phyloP scores from a whole-genome alignment of 2,888 invertebrate species.

The Yponomeuta plumbellus region DNA sequence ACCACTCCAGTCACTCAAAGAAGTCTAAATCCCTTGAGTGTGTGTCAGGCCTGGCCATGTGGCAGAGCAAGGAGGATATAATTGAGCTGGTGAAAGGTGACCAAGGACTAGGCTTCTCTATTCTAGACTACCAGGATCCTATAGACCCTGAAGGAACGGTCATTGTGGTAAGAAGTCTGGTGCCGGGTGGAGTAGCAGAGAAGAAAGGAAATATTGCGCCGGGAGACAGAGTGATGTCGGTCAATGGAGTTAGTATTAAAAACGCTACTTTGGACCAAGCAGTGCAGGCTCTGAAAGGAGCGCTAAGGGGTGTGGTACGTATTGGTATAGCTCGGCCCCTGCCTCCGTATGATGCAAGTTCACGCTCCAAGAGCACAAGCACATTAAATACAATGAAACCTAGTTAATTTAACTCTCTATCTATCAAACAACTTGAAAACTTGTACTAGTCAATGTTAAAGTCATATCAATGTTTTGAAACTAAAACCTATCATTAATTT shows the following conservation, averaged over 20 bases:
- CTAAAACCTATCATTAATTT: not conserved
- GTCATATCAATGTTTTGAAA: slow-evolving; percentile 56
- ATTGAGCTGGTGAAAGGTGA: slow-evolving; percentile 95
- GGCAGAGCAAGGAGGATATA: slow-evolving; percentile 95
- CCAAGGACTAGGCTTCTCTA: slow-evolving; percentile 97
- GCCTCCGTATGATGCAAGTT: slow-evolving; percentile 61
- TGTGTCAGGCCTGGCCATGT: slow-evolving; percentile 95
- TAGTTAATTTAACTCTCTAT: slow-evolving; percentile 52
- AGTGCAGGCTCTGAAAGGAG: slow-evolving; percentile 96
- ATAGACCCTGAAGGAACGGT: slow-evolving; percentile 96
- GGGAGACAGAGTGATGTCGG: slow-evolving; percentile 94
- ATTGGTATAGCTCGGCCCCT: slow-evolving; percentile 94
- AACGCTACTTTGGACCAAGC: slow-evolving; percentile 96
- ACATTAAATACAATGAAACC: slow-evolving; percentile 51
- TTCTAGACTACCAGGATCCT: slow-evolving; percentile 98
- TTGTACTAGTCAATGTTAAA: slow-evolving; percentile 62
- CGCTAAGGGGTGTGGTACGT: slow-evolving; percentile 90
- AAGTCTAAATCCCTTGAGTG: slow-evolving; percentile 97
- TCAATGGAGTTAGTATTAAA: slow-evolving; percentile 92
- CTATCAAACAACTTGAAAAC: slow-evolving; percentile 22
- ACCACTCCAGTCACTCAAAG: slow-evolving; percentile 78
- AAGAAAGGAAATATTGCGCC: slow-evolving; percentile 95
- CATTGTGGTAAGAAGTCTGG: slow-evolving; percentile 97
- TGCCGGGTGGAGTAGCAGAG: slow-evolving; percentile 98
- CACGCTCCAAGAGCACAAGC: slow-evolving; percentile 61